phyloP scores from a whole-genome alignment of 2,113 vertebrate genomes.

The Harpagus bidentatus region DNA sequence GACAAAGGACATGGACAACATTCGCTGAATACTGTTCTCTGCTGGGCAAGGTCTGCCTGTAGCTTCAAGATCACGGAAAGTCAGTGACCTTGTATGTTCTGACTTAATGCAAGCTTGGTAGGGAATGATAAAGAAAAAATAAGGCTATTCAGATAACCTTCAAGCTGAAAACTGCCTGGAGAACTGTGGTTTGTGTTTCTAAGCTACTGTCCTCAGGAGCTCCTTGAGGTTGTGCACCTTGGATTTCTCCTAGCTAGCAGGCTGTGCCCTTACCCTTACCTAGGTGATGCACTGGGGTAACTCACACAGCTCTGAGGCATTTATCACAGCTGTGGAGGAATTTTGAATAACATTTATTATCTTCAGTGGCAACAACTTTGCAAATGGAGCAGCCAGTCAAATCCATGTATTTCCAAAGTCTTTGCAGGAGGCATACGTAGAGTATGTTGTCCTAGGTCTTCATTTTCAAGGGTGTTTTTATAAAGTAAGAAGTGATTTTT shows the following conservation, averaged over 20 bases:
- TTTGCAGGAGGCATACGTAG: background rate
- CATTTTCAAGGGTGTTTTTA: background rate
- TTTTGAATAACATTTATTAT: background rate
- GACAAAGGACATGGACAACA: background rate
- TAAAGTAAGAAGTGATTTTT: background rate
- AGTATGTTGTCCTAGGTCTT: background rate
- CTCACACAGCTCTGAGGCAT: background rate
- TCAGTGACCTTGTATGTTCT: background rate
- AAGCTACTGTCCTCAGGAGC: background rate
- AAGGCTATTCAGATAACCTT: background rate
- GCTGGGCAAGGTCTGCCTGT: background rate
- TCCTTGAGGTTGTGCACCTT: background rate
- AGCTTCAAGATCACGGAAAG: background rate
- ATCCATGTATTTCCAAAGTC: background rate
- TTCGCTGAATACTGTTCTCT: background rate
- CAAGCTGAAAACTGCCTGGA: background rate
- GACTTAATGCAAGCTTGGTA: background rate
- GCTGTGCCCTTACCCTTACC: background rate
- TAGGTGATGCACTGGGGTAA: accelerated
- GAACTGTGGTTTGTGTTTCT: background rate
- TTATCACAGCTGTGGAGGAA: background rate
- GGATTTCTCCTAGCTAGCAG: background rate
- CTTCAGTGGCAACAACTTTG: background rate
- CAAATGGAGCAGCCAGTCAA: background rate
- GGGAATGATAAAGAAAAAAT: background rate